Conservation (phyloP, 1,140 invertebrate genomes). For the Meloidogyne chitwoodi region DNA sequence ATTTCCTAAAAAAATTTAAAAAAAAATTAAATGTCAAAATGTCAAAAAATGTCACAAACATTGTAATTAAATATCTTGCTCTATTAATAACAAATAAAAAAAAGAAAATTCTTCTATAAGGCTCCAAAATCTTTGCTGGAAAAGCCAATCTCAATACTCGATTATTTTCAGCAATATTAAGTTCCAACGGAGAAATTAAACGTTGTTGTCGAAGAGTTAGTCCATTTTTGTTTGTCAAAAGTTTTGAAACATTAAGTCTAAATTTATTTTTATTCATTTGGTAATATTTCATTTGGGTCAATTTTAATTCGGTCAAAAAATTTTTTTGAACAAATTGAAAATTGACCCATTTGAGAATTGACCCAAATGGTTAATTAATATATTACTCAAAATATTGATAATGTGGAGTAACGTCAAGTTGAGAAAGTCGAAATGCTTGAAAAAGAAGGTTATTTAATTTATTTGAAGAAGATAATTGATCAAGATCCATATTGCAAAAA, state of each 20-base stretch:
- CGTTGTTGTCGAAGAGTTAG: not conserved
- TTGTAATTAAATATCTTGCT: constrained; percentile 16
- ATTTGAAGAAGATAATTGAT: not conserved
- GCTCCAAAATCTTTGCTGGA: constrained; percentile 15
- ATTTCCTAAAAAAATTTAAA: constrained; percentile 10
- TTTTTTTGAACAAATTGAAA: not conserved
- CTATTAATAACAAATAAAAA: constrained; percentile 25
- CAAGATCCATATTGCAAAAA: not conserved
- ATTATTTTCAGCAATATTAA: constrained; percentile 15
- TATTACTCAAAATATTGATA: not conserved
- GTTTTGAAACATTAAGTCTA: not conserved
- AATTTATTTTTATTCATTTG: not conserved
- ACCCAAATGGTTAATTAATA: not conserved
- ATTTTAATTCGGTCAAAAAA: no score
- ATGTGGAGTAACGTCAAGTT: not conserved
- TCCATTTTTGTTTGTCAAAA: not conserved
- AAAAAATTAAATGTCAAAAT: not conserved
- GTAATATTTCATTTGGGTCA: no score
- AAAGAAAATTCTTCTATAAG: constrained; percentile 24
- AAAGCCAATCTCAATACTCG: constrained; percentile 24
- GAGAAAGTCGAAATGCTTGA: not conserved
- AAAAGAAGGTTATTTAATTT: not conserved
- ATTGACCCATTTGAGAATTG: not conserved
- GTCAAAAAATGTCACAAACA: constrained; percentile 1
- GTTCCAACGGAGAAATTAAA: not conserved